Evolutionary conservation across 2,888 invertebrate species (phyloP), one percentile per base, ranked within the genome.

Genomic region (Alloscopus bannaensis): DNA sequence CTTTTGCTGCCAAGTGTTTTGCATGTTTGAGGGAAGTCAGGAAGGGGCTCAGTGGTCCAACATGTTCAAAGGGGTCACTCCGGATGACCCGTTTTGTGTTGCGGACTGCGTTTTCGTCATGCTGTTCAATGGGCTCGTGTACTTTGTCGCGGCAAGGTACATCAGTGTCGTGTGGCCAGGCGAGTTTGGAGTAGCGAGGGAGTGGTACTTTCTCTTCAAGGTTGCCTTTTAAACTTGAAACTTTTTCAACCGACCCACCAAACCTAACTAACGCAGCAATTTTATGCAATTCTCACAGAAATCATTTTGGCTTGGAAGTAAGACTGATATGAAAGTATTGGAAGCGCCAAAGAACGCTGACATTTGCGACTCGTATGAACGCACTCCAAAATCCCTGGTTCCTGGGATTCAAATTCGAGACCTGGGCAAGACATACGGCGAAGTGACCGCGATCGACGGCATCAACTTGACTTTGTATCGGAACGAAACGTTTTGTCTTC

Each of bases 381-480:
- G 86, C 22, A 88, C 89, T 50, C 89, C 89, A 2, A 82, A 81
- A 31, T 87, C 87, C 11, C 81, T 87, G 2, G 83, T 81, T 65
- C 87, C 89, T 11, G 89, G 89, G 18, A 88, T 90, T 29, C 81
- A 87, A 73, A 88, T 90, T 11, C 81, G 78, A 47, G 81, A 86
- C 24, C 80, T 88, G 31, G 81, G 83, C 6, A 88, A 88, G 82
- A 70, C 68, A 24, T 83, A 80, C 75, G 86, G 81, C 11, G 89
- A 88, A 85, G 83, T 84, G 40, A 87, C 88, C 3, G 95, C 93
- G 18, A 92, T 97, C 0, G 90, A 92, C 85, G 90, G 93, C 80
- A 90, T 96, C 50, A 91, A 91, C 16, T 88, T 97, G 87, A 92
- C 93, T 78, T 93, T 96, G 87, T 94, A 93, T 86, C 91, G 93